Evolutionary conservation across 2,888 invertebrate species (phyloP).

Genomic region (Pheosia gnoma): DNA sequence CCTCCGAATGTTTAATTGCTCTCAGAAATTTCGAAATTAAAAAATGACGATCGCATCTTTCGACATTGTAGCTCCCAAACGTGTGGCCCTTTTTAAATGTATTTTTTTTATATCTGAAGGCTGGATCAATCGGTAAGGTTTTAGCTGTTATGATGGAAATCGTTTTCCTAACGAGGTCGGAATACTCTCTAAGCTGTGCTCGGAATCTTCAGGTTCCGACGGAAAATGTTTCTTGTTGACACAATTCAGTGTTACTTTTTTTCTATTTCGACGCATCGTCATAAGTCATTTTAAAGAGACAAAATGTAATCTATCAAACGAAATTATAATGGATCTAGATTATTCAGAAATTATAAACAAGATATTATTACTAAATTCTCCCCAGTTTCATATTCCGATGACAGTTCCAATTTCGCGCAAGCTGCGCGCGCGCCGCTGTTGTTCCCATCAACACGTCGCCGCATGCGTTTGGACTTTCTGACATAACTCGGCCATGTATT

Average conservation of each 20-base stretch:
- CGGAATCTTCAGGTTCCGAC: constrained; percentile 5
- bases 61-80: no score
- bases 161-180: constrained; percentile 1
- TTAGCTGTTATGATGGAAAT: no score
- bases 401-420: constrained; percentile 44
- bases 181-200: neutral
- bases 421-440: constrained; percentile 16
- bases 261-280: neutral
- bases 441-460: constrained; percentile 35
- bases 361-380: neutral
- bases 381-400: constrained; percentile 36
- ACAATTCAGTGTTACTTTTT: neutral
- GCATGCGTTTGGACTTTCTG: constrained; percentile 57
- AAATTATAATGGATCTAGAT: neutral
- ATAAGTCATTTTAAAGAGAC: no score
- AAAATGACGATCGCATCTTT: no score
- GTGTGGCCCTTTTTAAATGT: no score
- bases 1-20: no score
- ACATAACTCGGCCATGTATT: constrained; percentile 82
- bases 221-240: constrained; percentile 1
- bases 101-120: no score
- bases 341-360: neutral
- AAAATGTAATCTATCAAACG: no score
- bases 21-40: no score
- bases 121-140: no score